These are phyloP conservation scores for Chloroclysta siterata DNA, from an alignment of 2,888 invertebrate genomes.

Conservation along the genomic window DNA sequence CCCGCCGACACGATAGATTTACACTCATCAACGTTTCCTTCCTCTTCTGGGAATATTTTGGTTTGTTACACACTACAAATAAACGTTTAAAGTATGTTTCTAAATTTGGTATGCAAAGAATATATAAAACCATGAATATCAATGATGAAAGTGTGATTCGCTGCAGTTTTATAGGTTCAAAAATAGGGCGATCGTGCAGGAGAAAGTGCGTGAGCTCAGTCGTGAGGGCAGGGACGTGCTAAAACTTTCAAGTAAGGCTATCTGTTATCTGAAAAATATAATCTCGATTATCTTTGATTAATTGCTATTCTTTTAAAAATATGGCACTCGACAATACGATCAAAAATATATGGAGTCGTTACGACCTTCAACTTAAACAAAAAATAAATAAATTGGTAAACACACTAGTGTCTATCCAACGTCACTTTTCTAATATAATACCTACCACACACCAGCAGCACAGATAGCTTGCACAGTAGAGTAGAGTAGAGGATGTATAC, in stretches of 20 bases:
- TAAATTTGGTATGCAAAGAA: conserved; percentile 16
- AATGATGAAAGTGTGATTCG: conserved; percentile 63
- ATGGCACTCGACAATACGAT: not conserved
- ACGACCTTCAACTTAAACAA: too few relatives aligned
- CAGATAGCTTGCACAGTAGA: not conserved
- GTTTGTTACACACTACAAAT: conserved; percentile 8
- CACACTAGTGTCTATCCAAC: too few relatives aligned
- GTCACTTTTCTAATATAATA: not conserved
- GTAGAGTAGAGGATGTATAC: conserved; percentile 5
- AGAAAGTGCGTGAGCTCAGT: conserved; percentile 69
- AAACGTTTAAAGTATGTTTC: conserved; percentile 1
- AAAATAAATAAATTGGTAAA: not conserved
- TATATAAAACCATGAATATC: conserved; percentile 20
- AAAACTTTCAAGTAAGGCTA: conserved; percentile 46
- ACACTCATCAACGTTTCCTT: conserved; percentile 62
- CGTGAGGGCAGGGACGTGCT: conserved; percentile 69
- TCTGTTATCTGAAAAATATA: conserved; percentile 44
- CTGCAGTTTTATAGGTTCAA: conserved; percentile 53
- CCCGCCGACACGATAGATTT: conserved; percentile 55
- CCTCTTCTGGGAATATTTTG: conserved; percentile 65
- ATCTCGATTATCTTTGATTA: conserved; percentile 16
- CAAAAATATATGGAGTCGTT: not conserved
- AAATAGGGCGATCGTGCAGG: conserved; percentile 73
- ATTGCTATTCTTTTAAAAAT: not conserved
- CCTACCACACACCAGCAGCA: not conserved